Base-by-base conservation (phyloP, 2,888 invertebrate genomes). In the Drosophila maculinotata region DNA sequence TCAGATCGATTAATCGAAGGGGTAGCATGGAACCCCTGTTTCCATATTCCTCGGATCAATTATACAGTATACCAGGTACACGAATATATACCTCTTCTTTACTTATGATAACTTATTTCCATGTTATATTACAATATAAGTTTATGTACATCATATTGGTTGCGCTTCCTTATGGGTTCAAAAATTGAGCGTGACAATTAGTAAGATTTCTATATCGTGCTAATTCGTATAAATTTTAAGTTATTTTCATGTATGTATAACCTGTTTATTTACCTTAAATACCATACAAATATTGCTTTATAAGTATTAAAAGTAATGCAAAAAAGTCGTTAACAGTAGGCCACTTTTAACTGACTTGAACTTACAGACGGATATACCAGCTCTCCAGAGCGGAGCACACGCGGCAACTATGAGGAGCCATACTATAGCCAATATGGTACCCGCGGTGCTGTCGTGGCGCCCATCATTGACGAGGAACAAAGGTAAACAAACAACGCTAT, bases 391-490 rank as follows among this genome's bases (percentile, higher is more conserved):
- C 93, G 97, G 66, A 94, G 94, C 41, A 94, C 94, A 3, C 93
- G 96, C 20, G 93, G 93, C 48, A 94, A 95, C 10, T 97, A 97
- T 85, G 97, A 97, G 89, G 97, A 97, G 87, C 96, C 97, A 0
- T 97, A 97, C 92, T 97, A 97, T 87, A 94, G 96, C 48, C 96
- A 96, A 89, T 97, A 95, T 89, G 94, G 94, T 5, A 95, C 94
- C 5, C 90, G 94, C 28, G 92, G 94, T 2, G 88, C 93, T 1
- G 93, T 93, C 41, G 97, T 97, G 66, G 96, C 97, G 6, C 97
- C 98, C 3, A 95, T 97, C 59, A 97, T 98, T 76, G 98, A 98
- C 89, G 97, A 97, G 90, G 97, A 98, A 92, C 94, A 96, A 63
- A 94, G 90, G 91, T 91, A 65, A 68, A 75, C 9, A 10, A 31